Base-by-base conservation (phyloP, 1,140 invertebrate genomes). In the Rhopalosiphum padi region DNA sequence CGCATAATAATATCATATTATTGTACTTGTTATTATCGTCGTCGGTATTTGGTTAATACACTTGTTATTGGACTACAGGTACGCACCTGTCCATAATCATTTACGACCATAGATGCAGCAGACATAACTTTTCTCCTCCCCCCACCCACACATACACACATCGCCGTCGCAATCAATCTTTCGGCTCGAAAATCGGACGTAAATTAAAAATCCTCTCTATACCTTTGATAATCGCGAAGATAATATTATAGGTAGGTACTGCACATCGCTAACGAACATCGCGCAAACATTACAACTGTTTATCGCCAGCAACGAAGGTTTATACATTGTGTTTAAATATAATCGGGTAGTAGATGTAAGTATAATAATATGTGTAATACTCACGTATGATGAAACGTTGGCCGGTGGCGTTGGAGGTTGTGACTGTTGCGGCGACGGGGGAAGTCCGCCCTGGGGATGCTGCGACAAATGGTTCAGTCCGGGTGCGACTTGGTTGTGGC, bases 321-420 rank as follows among this genome's bases (percentile, higher is more conserved):
- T 30, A 55, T 30, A 55, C 23, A 23, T 8, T 30, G 3, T 5
- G 8, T n/a, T 0, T 68, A n/a, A 9, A 11, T n/a, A 77, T 6
- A 35, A 30, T 35, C 60, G 60, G 30, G 15, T 77, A 6, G 7
- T 30, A 77, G 60, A 25, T 11, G 8, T 77, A 77, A 0, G 0
- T 68, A 18, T 18, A 60, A 77, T n/a, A 77, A 7, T 60, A 68
- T 15, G 30, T 18, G 15, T 46, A 11, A 23, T 93, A 93, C 91
- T 93, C 91, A 93, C 91, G 82, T 93, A 93, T 85, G 91, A 85
- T 1, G 91, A 86, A 11, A 93, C 91, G 35, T 93, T 93, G n/a
- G 91, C 82, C 48, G 91, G 91, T 41, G 91, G 48, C 48, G 91
- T 93, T 21, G 91, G 91, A 5, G 91, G 91, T 30, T 93, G 91